Evolutionary conservation across 2,797 vertebrate species (phyloP).

Genomic region (Leptatherina wallacei): DNA sequence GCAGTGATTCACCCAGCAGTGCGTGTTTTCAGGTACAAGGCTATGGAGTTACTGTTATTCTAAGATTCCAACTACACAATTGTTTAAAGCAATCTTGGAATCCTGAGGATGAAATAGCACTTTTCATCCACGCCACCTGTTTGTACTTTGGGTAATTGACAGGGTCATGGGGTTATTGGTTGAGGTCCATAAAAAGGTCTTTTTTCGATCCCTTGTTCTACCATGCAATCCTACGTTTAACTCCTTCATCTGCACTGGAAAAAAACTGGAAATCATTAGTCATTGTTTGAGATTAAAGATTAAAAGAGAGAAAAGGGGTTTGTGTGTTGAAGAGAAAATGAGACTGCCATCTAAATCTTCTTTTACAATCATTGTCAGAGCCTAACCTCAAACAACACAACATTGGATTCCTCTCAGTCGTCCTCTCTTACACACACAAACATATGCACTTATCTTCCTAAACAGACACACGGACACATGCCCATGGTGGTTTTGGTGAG

Average conservation of each 20-base stretch:
- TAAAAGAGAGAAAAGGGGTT: neutral
- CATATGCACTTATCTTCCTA: slow-evolving; percentile 6
- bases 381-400: slow-evolving; percentile 45
- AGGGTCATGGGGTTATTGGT: slow-evolving; percentile 10
- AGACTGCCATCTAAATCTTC: slow-evolving; percentile 48
- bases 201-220: neutral
- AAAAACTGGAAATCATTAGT: neutral
- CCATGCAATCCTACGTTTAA: neutral
- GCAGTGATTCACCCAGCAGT: slow-evolving; percentile 11
- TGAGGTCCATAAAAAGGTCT: slow-evolving; percentile 5
- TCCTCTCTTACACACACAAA: neutral
- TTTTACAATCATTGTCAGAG: slow-evolving; percentile 55
- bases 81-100: slow-evolving; percentile 3
- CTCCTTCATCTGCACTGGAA: neutral
- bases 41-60: neutral
- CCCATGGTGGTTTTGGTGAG: slow-evolving; percentile 39
- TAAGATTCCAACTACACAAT: slow-evolving; percentile 5
- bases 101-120: slow-evolving; percentile 6
- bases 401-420: slow-evolving; percentile 17
- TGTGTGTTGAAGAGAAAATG: neutral
- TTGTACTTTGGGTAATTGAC: slow-evolving; percentile 18
- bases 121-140: slow-evolving; percentile 24
- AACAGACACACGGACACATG: slow-evolving; percentile 30
- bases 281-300: neutral
- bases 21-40: slow-evolving; percentile 7